Percentiles rank a stretch among this genome's conserved stretches.
Evolutionary conservation across 2,113 vertebrate genomes (phyloP).

Genomic region (Neoarius graeffei): DNA sequence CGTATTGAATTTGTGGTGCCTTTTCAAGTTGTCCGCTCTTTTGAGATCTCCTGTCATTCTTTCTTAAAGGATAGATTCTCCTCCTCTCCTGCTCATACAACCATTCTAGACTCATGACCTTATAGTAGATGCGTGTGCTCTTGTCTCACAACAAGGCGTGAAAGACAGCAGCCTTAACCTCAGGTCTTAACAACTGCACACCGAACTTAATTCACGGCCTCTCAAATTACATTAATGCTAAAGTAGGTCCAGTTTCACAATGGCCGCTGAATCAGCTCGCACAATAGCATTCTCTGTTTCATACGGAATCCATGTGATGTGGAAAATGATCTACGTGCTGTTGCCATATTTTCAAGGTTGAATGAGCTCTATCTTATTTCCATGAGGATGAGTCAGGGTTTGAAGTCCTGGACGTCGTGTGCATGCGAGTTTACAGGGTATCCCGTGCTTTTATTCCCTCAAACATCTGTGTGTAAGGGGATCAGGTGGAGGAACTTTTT

Average conservation of each 20-base stretch:
- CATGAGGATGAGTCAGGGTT: slow-evolving; percentile 24
- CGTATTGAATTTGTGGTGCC: slow-evolving; percentile 53
- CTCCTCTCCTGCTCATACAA: slow-evolving; percentile 20
- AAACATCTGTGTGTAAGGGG: not conserved
- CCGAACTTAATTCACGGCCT: slow-evolving; percentile 52
- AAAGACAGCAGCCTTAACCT: slow-evolving; percentile 61
- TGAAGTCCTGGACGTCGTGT: slow-evolving; percentile 11
- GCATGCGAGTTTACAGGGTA: not conserved
- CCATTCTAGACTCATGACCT: slow-evolving; percentile 21
- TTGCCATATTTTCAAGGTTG: slow-evolving; percentile 40
- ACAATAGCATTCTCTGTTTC: slow-evolving; percentile 44
- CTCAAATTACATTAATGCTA: slow-evolving; percentile 64
- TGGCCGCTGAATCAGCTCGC: slow-evolving; percentile 38
- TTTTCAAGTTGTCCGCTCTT: slow-evolving; percentile 58
- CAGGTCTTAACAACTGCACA: slow-evolving; percentile 52
- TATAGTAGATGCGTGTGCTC: not conserved
- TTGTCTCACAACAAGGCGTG: not conserved
- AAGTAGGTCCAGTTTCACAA: slow-evolving; percentile 51
- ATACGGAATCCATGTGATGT: slow-evolving; percentile 35
- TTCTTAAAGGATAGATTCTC: slow-evolving; percentile 48
- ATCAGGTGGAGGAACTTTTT: not conserved
- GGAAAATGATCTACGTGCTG: slow-evolving; percentile 63
- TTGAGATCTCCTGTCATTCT: slow-evolving; percentile 58
- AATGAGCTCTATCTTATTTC: slow-evolving; percentile 25
- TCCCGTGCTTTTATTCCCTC: not conserved